Percentiles rank a stretch among this genome's conserved stretches.
phyloP scores from a whole-genome alignment of 2,797 vertebrate genomes.

The Pristis pectinata region DNA sequence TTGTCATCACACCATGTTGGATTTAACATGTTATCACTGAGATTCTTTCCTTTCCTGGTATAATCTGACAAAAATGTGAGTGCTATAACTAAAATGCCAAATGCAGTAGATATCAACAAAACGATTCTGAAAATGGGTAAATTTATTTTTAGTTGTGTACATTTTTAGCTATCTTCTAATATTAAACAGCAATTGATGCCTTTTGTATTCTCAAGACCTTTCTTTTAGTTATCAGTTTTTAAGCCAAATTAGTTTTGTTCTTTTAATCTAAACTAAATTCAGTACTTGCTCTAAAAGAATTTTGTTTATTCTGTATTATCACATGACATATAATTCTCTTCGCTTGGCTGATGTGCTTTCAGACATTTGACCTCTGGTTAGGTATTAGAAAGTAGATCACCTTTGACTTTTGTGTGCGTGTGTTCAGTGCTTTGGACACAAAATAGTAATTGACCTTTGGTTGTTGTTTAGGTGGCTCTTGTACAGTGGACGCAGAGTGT shows the following conservation, averaged over 20 bases:
- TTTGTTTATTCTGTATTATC: constrained; percentile 7
- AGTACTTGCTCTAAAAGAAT: not conserved
- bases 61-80: not conserved
- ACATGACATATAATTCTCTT: not conserved
- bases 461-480: constrained; percentile 71
- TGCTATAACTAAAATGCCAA: not conserved
- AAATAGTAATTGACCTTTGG: constrained; percentile 40
- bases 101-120: not conserved
- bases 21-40: not conserved
- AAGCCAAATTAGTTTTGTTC: not conserved
- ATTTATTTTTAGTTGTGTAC: not conserved
- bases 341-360: constrained; percentile 12
- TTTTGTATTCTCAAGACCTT: not conserved
- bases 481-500: constrained; percentile 94
- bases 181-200: not conserved
- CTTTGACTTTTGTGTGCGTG: not conserved
- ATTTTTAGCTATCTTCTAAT: not conserved
- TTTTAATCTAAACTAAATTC: not conserved
- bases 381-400: constrained; percentile 36
- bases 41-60: not conserved
- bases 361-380: constrained; percentile 38
- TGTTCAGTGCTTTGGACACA: constrained; percentile 38
- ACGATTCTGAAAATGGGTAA: not conserved
- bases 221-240: not conserved
- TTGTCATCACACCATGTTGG: not conserved